These are phyloP conservation scores for Ceyx melanurus DNA, from an alignment of 2,113 vertebrate species.

Conservation along the genomic window DNA sequence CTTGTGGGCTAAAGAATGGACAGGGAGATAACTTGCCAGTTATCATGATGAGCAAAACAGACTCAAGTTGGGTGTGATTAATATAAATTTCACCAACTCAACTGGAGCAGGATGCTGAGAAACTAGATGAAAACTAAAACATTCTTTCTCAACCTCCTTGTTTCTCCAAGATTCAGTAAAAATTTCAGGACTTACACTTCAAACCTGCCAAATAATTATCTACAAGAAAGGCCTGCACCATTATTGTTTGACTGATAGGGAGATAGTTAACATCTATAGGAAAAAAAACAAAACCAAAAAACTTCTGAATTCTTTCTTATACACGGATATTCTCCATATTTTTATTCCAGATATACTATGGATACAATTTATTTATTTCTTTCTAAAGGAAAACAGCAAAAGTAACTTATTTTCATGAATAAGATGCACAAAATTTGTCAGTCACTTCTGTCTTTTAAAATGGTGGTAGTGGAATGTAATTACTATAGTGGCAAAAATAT, in stretches of 20 bases:
- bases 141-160: not conserved
- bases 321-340: not conserved
- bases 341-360: not conserved
- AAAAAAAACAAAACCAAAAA: not conserved
- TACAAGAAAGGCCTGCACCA: not conserved
- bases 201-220: not conserved
- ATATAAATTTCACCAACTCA: not conserved
- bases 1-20: not conserved
- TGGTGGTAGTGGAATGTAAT: rapidly evolving
- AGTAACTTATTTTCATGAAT: not conserved
- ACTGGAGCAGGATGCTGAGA: not conserved
- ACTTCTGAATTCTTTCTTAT: not conserved
- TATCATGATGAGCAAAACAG: too few relatives aligned
- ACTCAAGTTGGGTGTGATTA: too few relatives aligned
- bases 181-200: not conserved
- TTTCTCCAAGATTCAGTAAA: not conserved
- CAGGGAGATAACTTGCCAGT: too few relatives aligned
- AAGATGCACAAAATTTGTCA: not conserved
- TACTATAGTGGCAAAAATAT: not conserved
- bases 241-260: not conserved
- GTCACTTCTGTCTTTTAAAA: not conserved
- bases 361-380: not conserved
- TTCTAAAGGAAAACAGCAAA: not conserved
- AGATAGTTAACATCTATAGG: not conserved
- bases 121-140: not conserved